A percentile compares a stretch with the other conserved stretches of the same genome.
These are phyloP conservation scores for Coelogynopora nodosa DNA, from an alignment of 2,888 invertebrate genomes.

Conservation along the genomic window DNA sequence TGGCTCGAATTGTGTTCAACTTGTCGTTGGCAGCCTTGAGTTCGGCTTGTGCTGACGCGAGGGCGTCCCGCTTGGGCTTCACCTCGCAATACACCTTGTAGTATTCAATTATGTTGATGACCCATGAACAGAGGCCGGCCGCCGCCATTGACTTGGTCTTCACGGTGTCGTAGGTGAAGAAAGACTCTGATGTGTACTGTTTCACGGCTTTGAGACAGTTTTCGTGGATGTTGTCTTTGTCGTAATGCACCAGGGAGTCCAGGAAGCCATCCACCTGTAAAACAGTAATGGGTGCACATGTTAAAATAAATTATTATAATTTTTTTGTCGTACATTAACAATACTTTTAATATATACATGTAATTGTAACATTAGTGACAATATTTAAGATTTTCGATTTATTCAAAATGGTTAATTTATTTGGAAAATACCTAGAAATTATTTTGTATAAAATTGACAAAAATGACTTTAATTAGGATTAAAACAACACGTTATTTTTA, in stretches of 20 bases:
- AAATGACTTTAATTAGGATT: too few species aligned
- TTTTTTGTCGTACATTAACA: too few species aligned
- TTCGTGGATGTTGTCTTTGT: slow-evolving; percentile 92
- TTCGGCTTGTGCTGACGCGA: slow-evolving; percentile 86
- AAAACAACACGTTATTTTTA: too few species aligned
- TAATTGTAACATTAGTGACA: too few species aligned
- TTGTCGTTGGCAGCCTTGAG: slow-evolving; percentile 84
- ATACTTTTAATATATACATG: too few species aligned
- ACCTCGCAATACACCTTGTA: slow-evolving; percentile 92
- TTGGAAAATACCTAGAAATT: too few species aligned
- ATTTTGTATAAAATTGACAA: too few species aligned
- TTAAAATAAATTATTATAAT: too few species aligned
- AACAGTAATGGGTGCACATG: too few species aligned
- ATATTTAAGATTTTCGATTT: too few species aligned
- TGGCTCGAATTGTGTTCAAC: slow-evolving; percentile 76
- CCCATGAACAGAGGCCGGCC: slow-evolving; percentile 89
- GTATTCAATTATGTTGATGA: slow-evolving; percentile 88
- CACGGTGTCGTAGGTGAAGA: slow-evolving; percentile 35
- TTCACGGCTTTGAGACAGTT: slow-evolving; percentile 88
- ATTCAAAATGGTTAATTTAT: too few species aligned
- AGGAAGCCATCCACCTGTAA: slow-evolving; percentile 73
- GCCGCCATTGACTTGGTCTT: slow-evolving; percentile 80
- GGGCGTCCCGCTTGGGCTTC: slow-evolving; percentile 85
- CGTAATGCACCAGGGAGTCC: slow-evolving; percentile 80
- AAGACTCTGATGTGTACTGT: slow-evolving; percentile 22